Percentiles rank a stretch among this genome's conserved stretches.
These are phyloP conservation scores for Aplodontia rufa DNA, from an alignment of 2,113 vertebrate species.

Conservation along the genomic window DNA sequence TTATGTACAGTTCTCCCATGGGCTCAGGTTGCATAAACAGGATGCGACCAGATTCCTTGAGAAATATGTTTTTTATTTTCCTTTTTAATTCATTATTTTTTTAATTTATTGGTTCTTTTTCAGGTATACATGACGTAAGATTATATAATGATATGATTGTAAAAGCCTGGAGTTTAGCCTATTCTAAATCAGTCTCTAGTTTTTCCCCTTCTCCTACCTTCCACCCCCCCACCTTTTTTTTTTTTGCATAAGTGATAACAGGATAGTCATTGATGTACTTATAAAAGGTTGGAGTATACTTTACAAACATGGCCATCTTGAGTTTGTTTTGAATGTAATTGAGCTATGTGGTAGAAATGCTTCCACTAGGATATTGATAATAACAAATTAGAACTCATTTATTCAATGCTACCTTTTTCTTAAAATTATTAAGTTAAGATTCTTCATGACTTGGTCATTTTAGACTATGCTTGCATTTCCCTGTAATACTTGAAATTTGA, in stretches of 20 bases:
- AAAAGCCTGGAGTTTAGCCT: no score
- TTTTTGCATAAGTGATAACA: no score
- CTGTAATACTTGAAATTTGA: not conserved
- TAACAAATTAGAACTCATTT: not conserved
- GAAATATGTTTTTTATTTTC: no score
- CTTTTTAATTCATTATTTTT: no score
- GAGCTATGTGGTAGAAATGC: not conserved
- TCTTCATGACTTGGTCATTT: not conserved
- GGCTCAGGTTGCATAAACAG: not conserved
- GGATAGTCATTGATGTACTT: no score
- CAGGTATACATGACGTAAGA: no score
- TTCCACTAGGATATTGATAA: not conserved
- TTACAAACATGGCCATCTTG: not conserved
- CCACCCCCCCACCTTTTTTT: no score
- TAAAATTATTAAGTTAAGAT: conserved; percentile 29
- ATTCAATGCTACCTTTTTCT: not conserved
- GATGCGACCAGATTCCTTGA: not conserved
- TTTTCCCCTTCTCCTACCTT: no score
- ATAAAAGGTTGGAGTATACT: no score
- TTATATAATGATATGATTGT: no score
- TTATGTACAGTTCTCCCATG: not conserved
- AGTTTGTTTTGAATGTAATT: not conserved
- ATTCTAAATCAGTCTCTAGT: no score
- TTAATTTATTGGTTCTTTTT: no score
- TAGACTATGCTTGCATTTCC: not conserved